Conservation (phyloP, 1,140 invertebrate species). For the Episyrphus balteatus region DNA sequence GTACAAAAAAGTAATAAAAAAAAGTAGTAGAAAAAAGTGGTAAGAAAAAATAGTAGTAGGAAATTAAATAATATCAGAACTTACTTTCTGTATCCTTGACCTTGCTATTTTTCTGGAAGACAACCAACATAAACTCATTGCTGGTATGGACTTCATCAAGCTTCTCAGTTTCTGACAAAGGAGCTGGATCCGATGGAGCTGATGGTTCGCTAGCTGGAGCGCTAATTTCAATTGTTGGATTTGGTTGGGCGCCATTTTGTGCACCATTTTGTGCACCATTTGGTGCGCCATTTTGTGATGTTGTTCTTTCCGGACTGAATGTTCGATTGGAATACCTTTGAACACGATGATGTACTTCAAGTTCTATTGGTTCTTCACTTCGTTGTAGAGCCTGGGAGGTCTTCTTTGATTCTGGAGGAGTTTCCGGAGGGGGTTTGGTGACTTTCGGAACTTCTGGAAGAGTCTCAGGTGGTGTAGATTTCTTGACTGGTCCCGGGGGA, state of each 20-base stretch:
- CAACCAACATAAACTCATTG: constrained; percentile 69
- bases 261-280: background rate
- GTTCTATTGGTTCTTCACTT: constrained; percentile 26
- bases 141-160: constrained; percentile 36
- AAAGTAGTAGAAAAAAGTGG: background rate
- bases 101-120: constrained; percentile 50
- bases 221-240: constrained; percentile 27
- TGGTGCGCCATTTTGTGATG: constrained; percentile 6
- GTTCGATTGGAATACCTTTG: constrained; percentile 22
- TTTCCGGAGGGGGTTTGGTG: constrained; percentile 21
- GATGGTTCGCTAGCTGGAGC: constrained; percentile 15
- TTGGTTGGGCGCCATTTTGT: constrained; percentile 13
- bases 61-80: constrained; percentile 7
- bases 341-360: constrained; percentile 28
- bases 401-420: constrained; percentile 15
- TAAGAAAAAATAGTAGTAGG: too few relatives aligned
- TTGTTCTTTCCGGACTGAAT: constrained; percentile 25
- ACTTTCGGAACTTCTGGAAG: constrained; percentile 14
- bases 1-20: background rate
- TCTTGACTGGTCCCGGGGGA: background rate
- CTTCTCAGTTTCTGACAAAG: constrained; percentile 17
- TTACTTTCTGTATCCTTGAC: constrained; percentile 39
- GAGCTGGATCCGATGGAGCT: background rate
- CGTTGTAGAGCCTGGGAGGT: constrained; percentile 22
- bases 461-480: constrained; percentile 1